These are phyloP conservation scores for Anser brachyrhynchus DNA, from an alignment of 2,113 vertebrate genomes.

Conservation along the genomic window DNA sequence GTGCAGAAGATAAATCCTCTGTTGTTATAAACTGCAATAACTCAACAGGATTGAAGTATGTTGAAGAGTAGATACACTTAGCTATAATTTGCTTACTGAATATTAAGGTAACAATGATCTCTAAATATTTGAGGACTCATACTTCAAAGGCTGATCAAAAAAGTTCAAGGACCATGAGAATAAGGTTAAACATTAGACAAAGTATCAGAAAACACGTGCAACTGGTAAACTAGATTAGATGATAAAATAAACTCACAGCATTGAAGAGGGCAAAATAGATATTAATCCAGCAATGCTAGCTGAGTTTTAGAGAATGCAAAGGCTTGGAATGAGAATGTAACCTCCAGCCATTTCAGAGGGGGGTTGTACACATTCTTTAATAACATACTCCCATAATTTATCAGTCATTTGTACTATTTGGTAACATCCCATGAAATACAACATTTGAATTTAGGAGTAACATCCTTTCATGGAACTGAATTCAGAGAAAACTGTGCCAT, in stretches of 20 bases:
- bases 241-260: background rate
- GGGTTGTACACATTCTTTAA: background rate
- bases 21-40: background rate
- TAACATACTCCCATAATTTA: background rate
- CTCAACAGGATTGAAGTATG: background rate
- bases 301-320: background rate
- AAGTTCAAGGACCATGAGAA: background rate
- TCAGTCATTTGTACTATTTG: constrained; percentile 7
- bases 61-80: background rate
- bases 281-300: background rate
- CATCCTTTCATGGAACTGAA: background rate
- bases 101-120: background rate
- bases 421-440: background rate
- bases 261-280: background rate
- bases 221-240: background rate
- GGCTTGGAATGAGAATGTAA: background rate
- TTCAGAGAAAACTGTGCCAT: background rate
- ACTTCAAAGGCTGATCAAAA: background rate
- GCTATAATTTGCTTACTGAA: background rate
- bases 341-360: background rate
- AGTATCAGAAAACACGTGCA: background rate
- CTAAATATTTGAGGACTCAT: constrained; percentile 5
- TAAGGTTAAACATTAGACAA: constrained; percentile 45
- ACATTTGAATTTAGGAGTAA: background rate
- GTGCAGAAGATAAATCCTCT: background rate